Percentiles rank a stretch among this genome's conserved stretches.
phyloP scores from a whole-genome alignment of 2,113 vertebrate species.

The Calonectris borealis region DNA sequence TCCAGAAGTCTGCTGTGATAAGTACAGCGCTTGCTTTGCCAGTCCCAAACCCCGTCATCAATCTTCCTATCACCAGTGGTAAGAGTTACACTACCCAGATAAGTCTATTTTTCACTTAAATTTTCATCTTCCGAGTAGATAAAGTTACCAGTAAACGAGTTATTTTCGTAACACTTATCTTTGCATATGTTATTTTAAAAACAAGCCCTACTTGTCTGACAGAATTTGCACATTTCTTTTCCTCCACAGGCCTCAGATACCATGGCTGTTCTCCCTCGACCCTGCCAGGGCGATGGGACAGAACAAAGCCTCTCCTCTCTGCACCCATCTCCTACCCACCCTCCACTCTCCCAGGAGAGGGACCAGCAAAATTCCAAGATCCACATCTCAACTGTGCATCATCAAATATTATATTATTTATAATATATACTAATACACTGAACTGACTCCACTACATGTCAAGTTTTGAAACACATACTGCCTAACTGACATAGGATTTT shows the following conservation, averaged over 20 bases:
- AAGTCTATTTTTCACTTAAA: background rate
- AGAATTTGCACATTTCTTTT: background rate
- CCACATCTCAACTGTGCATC: background rate
- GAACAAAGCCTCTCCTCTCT: background rate
- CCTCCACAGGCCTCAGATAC: background rate
- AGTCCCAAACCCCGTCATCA: background rate
- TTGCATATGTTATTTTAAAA: background rate
- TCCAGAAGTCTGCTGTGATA: background rate
- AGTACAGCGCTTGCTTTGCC: background rate
- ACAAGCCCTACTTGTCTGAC: background rate
- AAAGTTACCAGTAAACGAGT: background rate
- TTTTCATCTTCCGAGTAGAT: background rate
- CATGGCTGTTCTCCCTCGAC: background rate
- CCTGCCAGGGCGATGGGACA: accelerated
- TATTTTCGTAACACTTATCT: background rate
- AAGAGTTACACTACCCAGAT: background rate
- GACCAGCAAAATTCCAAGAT: background rate
- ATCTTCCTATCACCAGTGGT: background rate
- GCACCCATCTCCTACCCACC: background rate
- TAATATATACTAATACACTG: background rate
- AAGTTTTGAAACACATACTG: background rate
- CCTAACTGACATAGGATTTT: background rate
- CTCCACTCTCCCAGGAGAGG: background rate
- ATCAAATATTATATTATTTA: background rate
- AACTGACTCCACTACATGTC: background rate